Evolutionary conservation across 2,888 invertebrate genomes (phyloP), one percentile per base, ranked within the genome.

Genomic region (Ernsta delagoae): DNA sequence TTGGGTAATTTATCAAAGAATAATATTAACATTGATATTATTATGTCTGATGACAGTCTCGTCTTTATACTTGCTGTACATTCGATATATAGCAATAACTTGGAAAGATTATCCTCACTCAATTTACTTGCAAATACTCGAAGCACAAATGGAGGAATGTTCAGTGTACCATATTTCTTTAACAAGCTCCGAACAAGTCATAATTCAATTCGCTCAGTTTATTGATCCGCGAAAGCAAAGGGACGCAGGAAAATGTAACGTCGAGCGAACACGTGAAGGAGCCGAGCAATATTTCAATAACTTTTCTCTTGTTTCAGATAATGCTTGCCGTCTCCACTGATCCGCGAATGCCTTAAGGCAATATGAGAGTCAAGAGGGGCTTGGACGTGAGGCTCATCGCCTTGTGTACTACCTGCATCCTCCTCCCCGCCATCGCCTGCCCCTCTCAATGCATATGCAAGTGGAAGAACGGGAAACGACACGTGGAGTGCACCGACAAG

Each of bases 381-480:
- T 79, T 92, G 72, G 87, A 92, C 78, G 83, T 87, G 79, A 86
- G 92, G 88, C 89, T 92, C 68, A 79, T 93, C 68, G 92, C 89
- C 81, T 82, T 93, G 72, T 92, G 89, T 84, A 92, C 90, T 65
- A 91, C 91, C 70, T 92, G 89, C 76, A 77, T 92, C 65, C 83
- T 92, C 45, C 85, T 92, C 34, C 90, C 90, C 1, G 90, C 88
- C 53, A 83, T 90, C 74, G 94, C 95, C 63, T 98, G 98, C 84
- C 98, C 98, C 36, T 91, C 95, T 45, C 95, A 95, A 75, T 98
- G 98, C 87, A 94, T 95, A 70, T 98, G 98, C 94, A 98, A 97
- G 86, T 98, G 98, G 98, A 98, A 98, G 87, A 96, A 96, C 82
- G 98, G 98, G 60, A 98, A 98, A 83, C 96, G 98, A 83, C 97